These are phyloP conservation scores for Artibeus jamaicensis DNA, from an alignment of 2,797 vertebrate species.

Conservation along the genomic window DNA sequence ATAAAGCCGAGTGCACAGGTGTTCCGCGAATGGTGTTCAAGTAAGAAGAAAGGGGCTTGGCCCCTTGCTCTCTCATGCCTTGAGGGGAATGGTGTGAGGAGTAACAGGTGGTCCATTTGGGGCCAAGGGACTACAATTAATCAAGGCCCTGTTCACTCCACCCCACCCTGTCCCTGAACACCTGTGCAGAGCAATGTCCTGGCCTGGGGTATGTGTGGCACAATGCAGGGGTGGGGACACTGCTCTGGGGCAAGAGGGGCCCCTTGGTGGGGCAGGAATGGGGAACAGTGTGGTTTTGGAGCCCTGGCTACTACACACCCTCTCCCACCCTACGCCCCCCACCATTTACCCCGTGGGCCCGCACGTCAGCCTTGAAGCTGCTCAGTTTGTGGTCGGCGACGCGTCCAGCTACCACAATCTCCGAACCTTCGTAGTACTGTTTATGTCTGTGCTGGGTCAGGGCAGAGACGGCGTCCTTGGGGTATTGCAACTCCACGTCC, in stretches of 20 bases:
- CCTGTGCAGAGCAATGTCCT: neutral
- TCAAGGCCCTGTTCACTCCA: neutral
- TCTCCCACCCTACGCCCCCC: neutral
- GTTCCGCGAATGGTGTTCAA: neutral
- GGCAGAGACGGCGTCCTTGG: conserved; percentile 84
- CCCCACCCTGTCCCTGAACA: neutral
- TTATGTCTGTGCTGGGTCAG: conserved; percentile 89
- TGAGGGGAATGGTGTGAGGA: neutral
- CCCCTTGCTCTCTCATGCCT: neutral
- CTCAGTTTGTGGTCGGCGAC: conserved; percentile 83
- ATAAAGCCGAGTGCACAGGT: neutral
- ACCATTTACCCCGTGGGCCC: conserved; percentile 86
- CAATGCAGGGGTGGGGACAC: neutral
- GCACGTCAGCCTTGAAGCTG: conserved; percentile 86
- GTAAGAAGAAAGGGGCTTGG: neutral
- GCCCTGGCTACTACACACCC: neutral
- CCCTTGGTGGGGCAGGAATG: neutral
- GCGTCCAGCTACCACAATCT: conserved; percentile 92
- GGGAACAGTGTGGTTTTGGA: neutral
- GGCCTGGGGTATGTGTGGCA: neutral
- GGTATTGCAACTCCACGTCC: conserved; percentile 89
- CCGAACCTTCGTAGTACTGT: conserved; percentile 91
- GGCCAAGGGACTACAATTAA: neutral
- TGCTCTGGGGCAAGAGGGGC: neutral
- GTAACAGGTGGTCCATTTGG: neutral